phyloP scores from a whole-genome alignment of 2,113 vertebrate species.

The Nettapus auritus region DNA sequence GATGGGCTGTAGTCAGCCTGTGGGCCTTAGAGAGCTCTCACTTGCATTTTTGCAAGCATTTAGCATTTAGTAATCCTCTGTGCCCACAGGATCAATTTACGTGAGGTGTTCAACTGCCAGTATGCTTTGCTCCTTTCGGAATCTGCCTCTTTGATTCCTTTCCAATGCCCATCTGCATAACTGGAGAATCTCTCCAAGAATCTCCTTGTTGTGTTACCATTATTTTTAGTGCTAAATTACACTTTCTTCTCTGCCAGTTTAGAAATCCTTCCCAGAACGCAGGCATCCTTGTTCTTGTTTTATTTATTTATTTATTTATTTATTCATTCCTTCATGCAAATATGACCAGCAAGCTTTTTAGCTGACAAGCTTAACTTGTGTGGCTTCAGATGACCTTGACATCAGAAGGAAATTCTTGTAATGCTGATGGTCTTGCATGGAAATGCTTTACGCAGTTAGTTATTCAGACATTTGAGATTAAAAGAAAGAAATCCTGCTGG shows the following conservation, averaged over 20 bases:
- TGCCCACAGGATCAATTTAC: background rate
- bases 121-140: background rate
- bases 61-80: background rate
- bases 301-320: background rate
- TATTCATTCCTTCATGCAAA: background rate
- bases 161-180: background rate
- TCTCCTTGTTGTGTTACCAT: background rate
- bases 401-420: background rate
- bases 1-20: background rate
- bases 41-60: background rate
- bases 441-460: background rate
- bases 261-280: background rate
- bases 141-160: background rate
- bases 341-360: background rate
- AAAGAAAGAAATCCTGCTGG: background rate
- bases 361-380: fast-evolving
- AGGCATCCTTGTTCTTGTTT: background rate
- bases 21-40: background rate
- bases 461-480: background rate
- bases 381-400: background rate
- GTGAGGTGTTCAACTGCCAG: background rate
- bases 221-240: background rate
- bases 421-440: background rate
- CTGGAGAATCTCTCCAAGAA: background rate
- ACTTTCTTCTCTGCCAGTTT: background rate